Base-by-base conservation (phyloP, 2,113 vertebrate genomes). In the Glaucidium brasilianum region DNA sequence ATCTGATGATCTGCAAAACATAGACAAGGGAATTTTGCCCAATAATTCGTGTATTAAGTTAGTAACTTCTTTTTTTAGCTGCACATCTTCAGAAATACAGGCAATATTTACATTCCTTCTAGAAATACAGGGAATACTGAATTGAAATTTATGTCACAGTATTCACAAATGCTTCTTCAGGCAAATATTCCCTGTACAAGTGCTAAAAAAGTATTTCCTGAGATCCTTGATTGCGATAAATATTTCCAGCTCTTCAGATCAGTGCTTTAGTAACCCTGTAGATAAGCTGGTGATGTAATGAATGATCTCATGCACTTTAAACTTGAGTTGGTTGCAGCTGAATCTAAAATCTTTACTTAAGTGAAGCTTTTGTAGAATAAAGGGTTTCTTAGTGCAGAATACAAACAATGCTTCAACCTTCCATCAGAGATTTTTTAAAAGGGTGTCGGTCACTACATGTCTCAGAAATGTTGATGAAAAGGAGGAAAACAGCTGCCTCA, bases 221-320 rank as follows among this genome's bases (percentile, higher is more conserved):
- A 91, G 77, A 35, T 72, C 52, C 47, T 78, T 30, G 56, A 26
- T 78, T 85, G 85, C 1, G 9, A 63, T 47, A 86, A 94, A 71
- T 75, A 35, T 86, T 89, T 95, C 84, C 30, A 87, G 80, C 10
- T 77, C 76, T 94, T 87, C 43, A 20, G 85, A 58, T 69, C 76
- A 26, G 39, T 23, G 18, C 72, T 83, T 91, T 58, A 71, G 59
- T 86, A 63, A 80, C 64, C 73, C 86, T 0, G 0, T 15, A 81
- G 94, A 86, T 96, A 95, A 91, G 58, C 37, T 13, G 86, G 43
- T 92, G 93, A 94, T 92, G 94, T 89, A 91, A 85, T 78, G 64
- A 64, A 71, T 77, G 91, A 94, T 59, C 86, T 96, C 87, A 78
- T 49, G 55, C 39, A 8, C 32, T 95, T 89, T 62, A 67, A 95